Conservation (phyloP, 2,888 invertebrate species). For the Gerris lacustris region DNA sequence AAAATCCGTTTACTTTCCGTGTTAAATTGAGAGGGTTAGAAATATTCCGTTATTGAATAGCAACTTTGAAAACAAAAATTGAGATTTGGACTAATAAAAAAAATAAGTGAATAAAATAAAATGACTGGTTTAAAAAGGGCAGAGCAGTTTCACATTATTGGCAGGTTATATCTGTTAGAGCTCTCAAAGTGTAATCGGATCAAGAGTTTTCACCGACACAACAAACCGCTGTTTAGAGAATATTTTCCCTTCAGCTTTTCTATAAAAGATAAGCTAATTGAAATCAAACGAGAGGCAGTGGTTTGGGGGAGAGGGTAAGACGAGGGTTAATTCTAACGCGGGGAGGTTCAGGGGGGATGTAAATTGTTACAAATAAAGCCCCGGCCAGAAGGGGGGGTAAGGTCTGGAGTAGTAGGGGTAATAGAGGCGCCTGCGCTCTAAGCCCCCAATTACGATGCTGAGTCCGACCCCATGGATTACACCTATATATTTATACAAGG, state of each 20-base stretch:
- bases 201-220: not conserved
- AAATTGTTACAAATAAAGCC: constrained; percentile 5
- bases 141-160: too few relatives aligned
- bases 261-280: constrained; percentile 2
- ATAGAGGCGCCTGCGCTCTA: constrained; percentile 3
- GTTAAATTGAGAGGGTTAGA: too few relatives aligned
- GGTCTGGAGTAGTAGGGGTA: not conserved
- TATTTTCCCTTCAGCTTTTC: not conserved
- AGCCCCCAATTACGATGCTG: constrained; percentile 1
- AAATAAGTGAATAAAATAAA: too few relatives aligned
- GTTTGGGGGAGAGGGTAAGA: not conserved
- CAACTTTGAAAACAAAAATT: too few relatives aligned
- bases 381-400: not conserved
- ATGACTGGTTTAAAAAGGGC: too few relatives aligned
- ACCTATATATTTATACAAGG: constrained; percentile 3
- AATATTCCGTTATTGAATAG: too few relatives aligned
- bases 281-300: not conserved
- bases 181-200: not conserved
- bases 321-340: not conserved
- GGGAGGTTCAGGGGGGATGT: not conserved
- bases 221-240: not conserved
- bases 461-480: constrained; percentile 5
- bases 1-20: too few relatives aligned
- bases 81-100: too few relatives aligned
- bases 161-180: too few relatives aligned